Conservation (phyloP, 2,888 invertebrate genomes). For the Clepsis dumicolana region DNA sequence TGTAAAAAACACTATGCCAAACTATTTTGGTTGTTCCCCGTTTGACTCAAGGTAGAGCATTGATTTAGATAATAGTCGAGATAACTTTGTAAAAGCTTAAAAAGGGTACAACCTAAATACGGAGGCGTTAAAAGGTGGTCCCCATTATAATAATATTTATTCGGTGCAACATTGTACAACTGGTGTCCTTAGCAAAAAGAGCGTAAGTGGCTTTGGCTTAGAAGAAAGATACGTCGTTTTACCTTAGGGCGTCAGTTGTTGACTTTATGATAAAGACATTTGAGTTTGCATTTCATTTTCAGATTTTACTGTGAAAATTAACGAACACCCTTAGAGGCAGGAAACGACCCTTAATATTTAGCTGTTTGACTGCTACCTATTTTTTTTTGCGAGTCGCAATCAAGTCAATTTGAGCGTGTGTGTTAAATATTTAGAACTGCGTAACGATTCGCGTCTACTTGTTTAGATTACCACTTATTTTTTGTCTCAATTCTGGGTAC, state of each 20-base stretch:
- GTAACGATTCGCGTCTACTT: background rate
- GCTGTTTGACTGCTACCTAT: slow-evolving; percentile 6
- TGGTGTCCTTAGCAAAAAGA: background rate
- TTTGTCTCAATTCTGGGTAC: background rate
- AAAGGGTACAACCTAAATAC: slow-evolving; percentile 68
- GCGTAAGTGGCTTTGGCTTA: background rate
- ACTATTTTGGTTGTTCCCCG: background rate
- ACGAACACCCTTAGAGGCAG: slow-evolving; percentile 49
- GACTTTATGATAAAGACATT: slow-evolving; percentile 67
- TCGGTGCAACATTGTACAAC: slow-evolving; percentile 49
- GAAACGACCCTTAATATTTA: slow-evolving; percentile 12
- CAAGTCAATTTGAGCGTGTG: slow-evolving; percentile 11
- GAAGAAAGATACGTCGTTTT: background rate
- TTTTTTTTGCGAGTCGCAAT: slow-evolving; percentile 10
- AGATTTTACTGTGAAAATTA: slow-evolving; percentile 63
- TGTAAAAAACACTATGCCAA: background rate
- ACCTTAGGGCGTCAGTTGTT: slow-evolving; percentile 50
- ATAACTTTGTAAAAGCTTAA: slow-evolving; percentile 54
- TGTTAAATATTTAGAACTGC: slow-evolving; percentile 1
- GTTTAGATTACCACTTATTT: background rate
- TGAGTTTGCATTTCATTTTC: slow-evolving; percentile 54
- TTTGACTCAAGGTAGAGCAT: background rate
- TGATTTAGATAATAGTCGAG: slow-evolving; percentile 25
- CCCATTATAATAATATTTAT: slow-evolving; percentile 61
- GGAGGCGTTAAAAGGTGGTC: slow-evolving; percentile 81